phyloP scores from a whole-genome alignment of 2,113 vertebrate genomes.

The Acrocephalus arundinaceus region DNA sequence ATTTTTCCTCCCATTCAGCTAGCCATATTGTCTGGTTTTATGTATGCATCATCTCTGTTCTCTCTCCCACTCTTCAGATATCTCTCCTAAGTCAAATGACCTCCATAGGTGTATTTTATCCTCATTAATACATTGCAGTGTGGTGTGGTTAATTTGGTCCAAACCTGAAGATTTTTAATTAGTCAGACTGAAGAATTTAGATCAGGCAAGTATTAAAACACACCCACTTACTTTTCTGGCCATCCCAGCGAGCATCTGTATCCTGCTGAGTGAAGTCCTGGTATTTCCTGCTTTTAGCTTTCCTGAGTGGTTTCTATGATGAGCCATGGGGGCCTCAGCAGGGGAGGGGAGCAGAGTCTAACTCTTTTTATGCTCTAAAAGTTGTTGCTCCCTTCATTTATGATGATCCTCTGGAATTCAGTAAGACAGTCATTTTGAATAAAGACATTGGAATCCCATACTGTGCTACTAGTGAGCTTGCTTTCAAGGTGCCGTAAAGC shows the following conservation, averaged over 20 bases:
- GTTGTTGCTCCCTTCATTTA: neutral
- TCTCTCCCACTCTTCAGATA: neutral
- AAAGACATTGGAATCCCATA: neutral
- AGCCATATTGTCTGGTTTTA: neutral
- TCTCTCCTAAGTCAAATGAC: neutral
- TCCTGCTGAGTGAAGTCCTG: neutral
- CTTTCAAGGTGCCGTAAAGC: neutral
- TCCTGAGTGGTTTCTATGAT: neutral
- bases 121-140: neutral
- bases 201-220: neutral
- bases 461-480: neutral
- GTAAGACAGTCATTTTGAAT: neutral
- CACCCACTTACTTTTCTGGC: neutral
- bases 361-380: neutral
- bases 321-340: neutral
- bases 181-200: neutral
- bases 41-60: neutral
- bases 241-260: neutral
- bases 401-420: neutral
- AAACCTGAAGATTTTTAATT: neutral
- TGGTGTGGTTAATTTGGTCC: neutral
- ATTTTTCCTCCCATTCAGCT: neutral
- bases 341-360: neutral
- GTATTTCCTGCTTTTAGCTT: neutral
- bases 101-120: neutral